Base-by-base conservation (phyloP, 2,797 vertebrate species). In the Catamblyrhynchus diadema region DNA sequence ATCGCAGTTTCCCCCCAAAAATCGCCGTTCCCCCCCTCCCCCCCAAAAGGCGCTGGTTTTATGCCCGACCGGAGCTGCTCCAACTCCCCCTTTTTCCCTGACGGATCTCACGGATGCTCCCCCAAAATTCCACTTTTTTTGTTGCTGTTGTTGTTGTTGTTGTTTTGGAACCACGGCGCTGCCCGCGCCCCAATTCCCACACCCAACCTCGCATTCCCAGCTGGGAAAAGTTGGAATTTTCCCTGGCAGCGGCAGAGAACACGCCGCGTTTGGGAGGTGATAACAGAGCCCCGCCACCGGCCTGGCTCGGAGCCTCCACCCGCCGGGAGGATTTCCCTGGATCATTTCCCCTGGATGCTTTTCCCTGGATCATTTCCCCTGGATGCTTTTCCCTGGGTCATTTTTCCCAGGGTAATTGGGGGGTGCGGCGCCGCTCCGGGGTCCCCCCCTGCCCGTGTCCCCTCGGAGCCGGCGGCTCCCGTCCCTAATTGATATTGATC, bases 401-500 rank as follows among this genome's bases (percentile, higher is more conserved):
- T 30, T 57, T 74, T 21, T 10, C 33, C 42, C 42, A 1, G 77
- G 42, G 1, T 14, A 4, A 32, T 56, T 35, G 53, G 10, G 91
- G 86, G 77, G 62, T 66, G 51, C 50, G 8, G 54, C 25, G 32
- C 3, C 7, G 32, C n/a, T 65, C n/a, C 39, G 25, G 60, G 59
- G 12, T 2, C 19, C 47, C 35, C 35, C 35, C 35, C 35, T 35
- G 35, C 35, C 35, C 35, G 35, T 9, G 35, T 35, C 35, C 73
- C 73, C 47, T 0, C 32, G 73, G 75, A 30, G 62, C 37, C 13
- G 37, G 37, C 37, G 37, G 37, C 78, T 33, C 45, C 54, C 4
- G n/a, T 53, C 57, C 39, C 47, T 98, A 98, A 98, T 98, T 98
- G 98, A 98, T 98, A 98, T 98, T 98, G 98, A 98, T 98, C 98